phyloP scores from a whole-genome alignment of 2,888 invertebrate species.

The Eurois occulta region DNA sequence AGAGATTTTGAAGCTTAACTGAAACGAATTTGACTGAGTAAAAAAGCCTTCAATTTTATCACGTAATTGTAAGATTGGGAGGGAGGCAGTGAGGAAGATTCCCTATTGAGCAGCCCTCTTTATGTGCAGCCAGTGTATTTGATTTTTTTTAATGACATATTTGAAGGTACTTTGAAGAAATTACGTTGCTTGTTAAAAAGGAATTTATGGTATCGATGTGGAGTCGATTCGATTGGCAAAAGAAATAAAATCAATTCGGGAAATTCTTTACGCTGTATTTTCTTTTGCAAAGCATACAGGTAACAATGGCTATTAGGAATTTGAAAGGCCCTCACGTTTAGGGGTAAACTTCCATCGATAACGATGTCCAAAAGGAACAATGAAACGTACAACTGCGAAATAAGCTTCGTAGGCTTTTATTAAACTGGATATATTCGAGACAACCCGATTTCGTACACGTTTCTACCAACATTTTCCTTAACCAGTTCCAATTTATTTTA shows the following conservation, averaged over 20 bases:
- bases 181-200: slow-evolving; percentile 19
- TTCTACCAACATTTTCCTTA: slow-evolving; percentile 15
- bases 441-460: slow-evolving; percentile 3
- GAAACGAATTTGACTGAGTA: slow-evolving; percentile 80
- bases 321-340: slow-evolving; percentile 11
- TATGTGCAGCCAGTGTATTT: slow-evolving; percentile 58
- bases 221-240: neutral
- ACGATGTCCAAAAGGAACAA: slow-evolving; percentile 38
- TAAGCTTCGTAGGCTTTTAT: slow-evolving; percentile 25
- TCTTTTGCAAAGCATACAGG: neutral
- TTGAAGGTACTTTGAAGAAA: slow-evolving; percentile 41
- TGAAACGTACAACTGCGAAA: slow-evolving; percentile 21
- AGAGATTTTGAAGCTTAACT: slow-evolving; percentile 77
- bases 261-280: neutral
- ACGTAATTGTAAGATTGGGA: slow-evolving; percentile 78
- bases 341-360: slow-evolving; percentile 32
- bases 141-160: slow-evolving; percentile 58
- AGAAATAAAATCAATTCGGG: slow-evolving; percentile 11
- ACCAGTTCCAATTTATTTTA: neutral
- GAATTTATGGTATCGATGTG: slow-evolving; percentile 15
- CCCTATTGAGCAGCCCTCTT: slow-evolving; percentile 58
- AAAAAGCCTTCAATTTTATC: slow-evolving; percentile 82
- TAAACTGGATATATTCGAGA: neutral
- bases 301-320: slow-evolving; percentile 29
- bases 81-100: slow-evolving; percentile 60